These are phyloP conservation scores for Clarias platycephalus DNA, from an alignment of 2,797 vertebrate genomes.

Conservation along the genomic window DNA sequence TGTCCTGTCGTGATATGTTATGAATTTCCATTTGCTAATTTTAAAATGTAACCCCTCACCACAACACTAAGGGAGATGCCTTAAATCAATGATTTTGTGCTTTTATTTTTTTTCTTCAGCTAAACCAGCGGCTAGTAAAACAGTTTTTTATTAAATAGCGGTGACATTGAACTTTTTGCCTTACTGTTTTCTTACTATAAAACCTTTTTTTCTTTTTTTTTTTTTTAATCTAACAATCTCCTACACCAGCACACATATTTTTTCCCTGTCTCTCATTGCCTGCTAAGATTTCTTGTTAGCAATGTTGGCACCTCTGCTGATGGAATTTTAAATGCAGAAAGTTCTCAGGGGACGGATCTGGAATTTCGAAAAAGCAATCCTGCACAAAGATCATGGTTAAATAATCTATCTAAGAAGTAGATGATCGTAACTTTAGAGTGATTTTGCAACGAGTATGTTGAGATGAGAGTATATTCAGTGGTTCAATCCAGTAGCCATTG, in stretches of 20 bases:
- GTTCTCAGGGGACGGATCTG: neutral
- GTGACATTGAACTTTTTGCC: neutral
- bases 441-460: neutral
- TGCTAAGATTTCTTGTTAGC: neutral
- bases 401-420: neutral
- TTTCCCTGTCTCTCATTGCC: neutral
- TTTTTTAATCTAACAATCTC: neutral
- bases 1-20: neutral
- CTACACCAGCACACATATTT: neutral
- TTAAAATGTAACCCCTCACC: too few relatives aligned
- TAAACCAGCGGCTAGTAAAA: neutral
- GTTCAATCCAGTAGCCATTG: constrained; percentile 26
- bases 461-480: constrained; percentile 26
- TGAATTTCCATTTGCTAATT: too few relatives aligned
- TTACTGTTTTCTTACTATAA: neutral
- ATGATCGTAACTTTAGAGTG: neutral
- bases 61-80: too few relatives aligned
- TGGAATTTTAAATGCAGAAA: constrained; percentile 13
- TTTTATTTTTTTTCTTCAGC: neutral
- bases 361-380: neutral
- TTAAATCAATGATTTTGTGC: neutral
- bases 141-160: neutral
- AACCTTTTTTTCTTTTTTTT: neutral
- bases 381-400: neutral
- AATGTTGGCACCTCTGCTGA: constrained; percentile 6